A percentile compares a stretch with the other conserved stretches of the same genome.
These are phyloP conservation scores for Lota lota DNA, from an alignment of 2,113 vertebrate genomes.

Conservation along the genomic window DNA sequence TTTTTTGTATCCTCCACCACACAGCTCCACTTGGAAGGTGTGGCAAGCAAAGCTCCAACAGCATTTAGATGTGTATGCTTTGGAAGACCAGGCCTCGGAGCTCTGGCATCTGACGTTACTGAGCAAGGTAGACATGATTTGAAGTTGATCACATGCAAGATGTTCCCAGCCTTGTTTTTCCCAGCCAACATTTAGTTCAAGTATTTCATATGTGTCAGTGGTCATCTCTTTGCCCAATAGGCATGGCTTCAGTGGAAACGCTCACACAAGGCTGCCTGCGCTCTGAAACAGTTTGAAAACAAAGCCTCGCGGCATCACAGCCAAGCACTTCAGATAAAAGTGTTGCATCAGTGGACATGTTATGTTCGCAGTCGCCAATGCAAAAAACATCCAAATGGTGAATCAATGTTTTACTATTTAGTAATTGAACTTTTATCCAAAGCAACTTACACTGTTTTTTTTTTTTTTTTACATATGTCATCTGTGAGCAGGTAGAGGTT, in stretches of 20 bases:
- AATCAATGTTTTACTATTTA: not conserved
- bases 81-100: conserved; percentile 68
- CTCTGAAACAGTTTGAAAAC: conserved; percentile 57
- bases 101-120: conserved; percentile 71
- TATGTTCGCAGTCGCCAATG: conserved; percentile 59
- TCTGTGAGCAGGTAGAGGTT: too few species aligned
- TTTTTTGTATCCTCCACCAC: conserved; percentile 19
- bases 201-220: not conserved
- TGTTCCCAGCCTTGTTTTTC: not conserved
- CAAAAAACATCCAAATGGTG: conserved; percentile 73
- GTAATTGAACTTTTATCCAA: not conserved
- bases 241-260: conserved; percentile 81
- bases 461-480: too few species aligned
- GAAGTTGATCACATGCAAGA: not conserved
- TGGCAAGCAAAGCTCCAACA: conserved; percentile 73
- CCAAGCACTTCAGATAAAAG: conserved; percentile 52
- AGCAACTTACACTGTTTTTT: not conserved
- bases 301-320: conserved; percentile 64
- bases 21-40: conserved; percentile 75
- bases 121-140: conserved; percentile 70
- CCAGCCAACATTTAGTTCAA: too few species aligned
- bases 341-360: conserved; percentile 69
- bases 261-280: conserved; percentile 43
- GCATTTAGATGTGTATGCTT: conserved; percentile 17
- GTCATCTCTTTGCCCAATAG: conserved; percentile 57